Evolutionary conservation across 2,888 invertebrate genomes (phyloP).

Genomic region (Allophyes oxyacanthae): DNA sequence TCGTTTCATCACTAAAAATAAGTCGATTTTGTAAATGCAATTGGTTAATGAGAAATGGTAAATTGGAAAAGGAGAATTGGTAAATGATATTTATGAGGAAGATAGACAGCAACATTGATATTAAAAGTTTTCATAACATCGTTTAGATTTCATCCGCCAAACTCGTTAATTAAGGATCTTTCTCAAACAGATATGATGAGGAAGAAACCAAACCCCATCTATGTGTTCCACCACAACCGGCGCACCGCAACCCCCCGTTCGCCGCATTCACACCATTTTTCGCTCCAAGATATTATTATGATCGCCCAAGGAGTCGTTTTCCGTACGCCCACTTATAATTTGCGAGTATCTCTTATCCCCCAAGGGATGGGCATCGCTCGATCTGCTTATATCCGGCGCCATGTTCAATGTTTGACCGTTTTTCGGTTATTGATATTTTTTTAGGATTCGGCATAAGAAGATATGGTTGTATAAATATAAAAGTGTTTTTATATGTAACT

Average conservation of each 20-base stretch:
- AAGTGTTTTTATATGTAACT: slow-evolving; percentile 22
- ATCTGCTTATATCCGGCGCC: slow-evolving; percentile 67
- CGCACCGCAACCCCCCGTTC: slow-evolving; percentile 38
- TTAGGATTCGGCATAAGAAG: slow-evolving; percentile 57
- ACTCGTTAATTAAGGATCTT: no score
- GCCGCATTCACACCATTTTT: slow-evolving; percentile 77
- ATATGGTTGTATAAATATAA: slow-evolving; percentile 47
- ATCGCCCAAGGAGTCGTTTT: slow-evolving; percentile 83
- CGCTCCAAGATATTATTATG: slow-evolving; percentile 82
- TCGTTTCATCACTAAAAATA: no score
- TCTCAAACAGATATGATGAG: neutral
- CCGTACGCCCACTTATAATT: slow-evolving; percentile 81
- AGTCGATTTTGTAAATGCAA: no score
- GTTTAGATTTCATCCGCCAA: no score
- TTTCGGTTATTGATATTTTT: slow-evolving; percentile 67
- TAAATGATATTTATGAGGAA: no score
- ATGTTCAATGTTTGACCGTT: slow-evolving; percentile 68
- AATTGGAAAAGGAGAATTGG: no score
- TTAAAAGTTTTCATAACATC: no score
- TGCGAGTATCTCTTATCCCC: slow-evolving; percentile 77
- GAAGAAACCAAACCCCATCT: slow-evolving; percentile 30
- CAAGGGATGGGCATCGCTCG: slow-evolving; percentile 63
- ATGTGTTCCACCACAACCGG: slow-evolving; percentile 37
- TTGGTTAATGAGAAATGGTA: no score
- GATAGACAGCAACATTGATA: no score